Evolutionary conservation across 2,888 invertebrate genomes (phyloP).

Genomic region (Acronicta leporina): DNA sequence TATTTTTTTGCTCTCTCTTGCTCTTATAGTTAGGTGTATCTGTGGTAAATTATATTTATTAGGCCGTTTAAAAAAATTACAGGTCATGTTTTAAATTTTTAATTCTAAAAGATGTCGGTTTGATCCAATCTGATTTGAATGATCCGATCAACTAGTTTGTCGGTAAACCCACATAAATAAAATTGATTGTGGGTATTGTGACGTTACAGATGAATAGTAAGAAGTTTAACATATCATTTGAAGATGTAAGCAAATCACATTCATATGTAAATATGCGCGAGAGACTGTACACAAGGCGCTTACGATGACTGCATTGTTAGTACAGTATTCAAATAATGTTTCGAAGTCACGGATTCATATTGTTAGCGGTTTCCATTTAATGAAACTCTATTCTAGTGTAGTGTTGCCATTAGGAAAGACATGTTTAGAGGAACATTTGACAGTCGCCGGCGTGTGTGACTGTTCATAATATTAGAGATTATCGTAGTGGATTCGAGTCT

Average conservation of each 20-base stretch:
- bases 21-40: no score
- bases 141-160: slow-evolving; percentile 1
- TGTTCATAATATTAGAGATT: neutral
- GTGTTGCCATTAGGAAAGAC: slow-evolving; percentile 11
- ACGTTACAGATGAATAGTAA: slow-evolving; percentile 58
- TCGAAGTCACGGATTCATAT: slow-evolving; percentile 40
- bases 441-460: slow-evolving; percentile 17
- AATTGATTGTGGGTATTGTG: slow-evolving; percentile 32
- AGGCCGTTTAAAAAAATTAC: no score
- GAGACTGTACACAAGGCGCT: slow-evolving; percentile 49
- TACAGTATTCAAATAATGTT: slow-evolving; percentile 45
- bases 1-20: no score
- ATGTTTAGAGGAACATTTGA: slow-evolving; percentile 9
- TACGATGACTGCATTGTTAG: slow-evolving; percentile 49
- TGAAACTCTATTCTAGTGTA: slow-evolving; percentile 21
- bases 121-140: no score
- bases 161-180: slow-evolving; percentile 21
- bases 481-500: no score
- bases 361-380: slow-evolving; percentile 38
- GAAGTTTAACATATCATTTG: slow-evolving; percentile 62
- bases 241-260: slow-evolving; percentile 62
- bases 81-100: no score
- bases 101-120: no score
- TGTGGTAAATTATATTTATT: no score
- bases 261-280: slow-evolving; percentile 67